Base-by-base conservation (phyloP, 1,140 invertebrate species). In the Phortica variegata region DNA sequence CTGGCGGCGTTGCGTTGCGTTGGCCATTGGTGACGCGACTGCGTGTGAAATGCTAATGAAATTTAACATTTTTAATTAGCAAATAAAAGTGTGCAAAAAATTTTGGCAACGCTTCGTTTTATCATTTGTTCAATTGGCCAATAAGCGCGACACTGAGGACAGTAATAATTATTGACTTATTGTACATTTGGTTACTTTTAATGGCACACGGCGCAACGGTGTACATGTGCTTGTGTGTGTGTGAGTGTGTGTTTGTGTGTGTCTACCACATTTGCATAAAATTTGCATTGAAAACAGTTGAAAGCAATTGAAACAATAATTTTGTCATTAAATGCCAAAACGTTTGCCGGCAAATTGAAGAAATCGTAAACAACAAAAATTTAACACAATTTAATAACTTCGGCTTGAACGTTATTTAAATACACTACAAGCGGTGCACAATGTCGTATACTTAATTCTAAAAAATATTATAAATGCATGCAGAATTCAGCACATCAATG, bases 241-340 rank as follows among this genome's bases (percentile, higher is more conserved):
- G n/a, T n/a, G n/a, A n/a, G n/a, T n/a, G n/a, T n/a, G n/a, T n/a
- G n/a, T n/a, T n/a, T n/a, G n/a, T n/a, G n/a, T n/a, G n/a, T n/a
- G n/a, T n/a, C n/a, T n/a, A n/a, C n/a, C n/a, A n/a, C n/a, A 68
- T 68, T 68, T 68, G 63, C 63, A 68, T 68, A 68, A 68, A 68
- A 68, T 68, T 68, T 68, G 63, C 63, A 68, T 68, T 68, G 63
- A 68, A 65, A 68, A 63, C 63, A 60, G 63, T 68, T 68, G 60
- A 68, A 68, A 68, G 65, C 65, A 69, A 68, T 68, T 68, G 63
- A 68, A 68, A 68, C 60, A 71, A 71, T 71, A 71, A 71, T 71
- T 71, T 71, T 60, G 66, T 71, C 66, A 71, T 71, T 71, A 68
- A 65, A 58, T 61, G 61, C 58, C 55, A 63, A 57, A 65, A 65